Evolutionary conservation across 2,888 invertebrate species (phyloP).

Genomic region (Suillia variegata): DNA sequence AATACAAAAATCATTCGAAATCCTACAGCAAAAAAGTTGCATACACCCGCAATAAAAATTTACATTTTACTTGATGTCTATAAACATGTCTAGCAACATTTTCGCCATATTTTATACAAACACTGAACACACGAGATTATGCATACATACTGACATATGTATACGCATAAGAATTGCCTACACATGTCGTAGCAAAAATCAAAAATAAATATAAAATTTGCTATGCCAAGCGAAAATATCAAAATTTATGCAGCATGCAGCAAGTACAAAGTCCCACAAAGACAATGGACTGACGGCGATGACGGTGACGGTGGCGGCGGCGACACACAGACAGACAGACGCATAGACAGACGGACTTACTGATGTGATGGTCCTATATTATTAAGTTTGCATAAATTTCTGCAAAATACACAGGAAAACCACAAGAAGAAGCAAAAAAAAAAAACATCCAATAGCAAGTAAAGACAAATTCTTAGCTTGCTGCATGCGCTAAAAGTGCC

Average conservation of each 20-base stretch:
- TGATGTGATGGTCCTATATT: constrained; percentile 9
- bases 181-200: neutral
- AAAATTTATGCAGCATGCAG: neutral
- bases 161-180: neutral
- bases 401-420: neutral
- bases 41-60: constrained; percentile 7
- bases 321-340: no score
- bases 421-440: neutral
- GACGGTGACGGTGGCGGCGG: neutral
- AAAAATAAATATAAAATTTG: neutral
- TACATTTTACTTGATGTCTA: constrained; percentile 11
- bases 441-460: neutral
- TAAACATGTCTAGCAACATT: constrained; percentile 11
- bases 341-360: no score
- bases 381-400: constrained; percentile 15
- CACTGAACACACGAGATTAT: neutral
- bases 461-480: neutral
- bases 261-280: neutral
- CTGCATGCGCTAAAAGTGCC: neutral
- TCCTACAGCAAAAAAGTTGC: no score
- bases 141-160: no score
- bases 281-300: neutral
- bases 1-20: no score
- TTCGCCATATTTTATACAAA: neutral
- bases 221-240: neutral